Evolutionary conservation across 1,140 invertebrate species (phyloP), one percentile per base, ranked within the genome.

Genomic region (Thaumatotibia leucotreta): DNA sequence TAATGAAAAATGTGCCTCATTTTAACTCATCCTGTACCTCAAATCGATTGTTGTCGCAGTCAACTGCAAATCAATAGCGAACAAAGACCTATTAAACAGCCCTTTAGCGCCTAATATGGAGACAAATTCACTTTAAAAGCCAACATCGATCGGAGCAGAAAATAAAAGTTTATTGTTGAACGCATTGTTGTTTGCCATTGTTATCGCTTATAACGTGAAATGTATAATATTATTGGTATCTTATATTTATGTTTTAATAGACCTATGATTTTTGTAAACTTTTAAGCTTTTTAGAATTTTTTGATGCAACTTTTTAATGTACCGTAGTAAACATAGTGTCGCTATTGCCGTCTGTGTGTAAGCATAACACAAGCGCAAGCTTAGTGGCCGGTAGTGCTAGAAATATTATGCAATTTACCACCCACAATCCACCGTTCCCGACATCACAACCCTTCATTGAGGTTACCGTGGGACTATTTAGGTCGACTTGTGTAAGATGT

Each of bases 71-170:
- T 78, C 72, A 78, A 76, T 78, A 50, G 68, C 9, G 33, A 67
- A 75, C 73, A 75, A 75, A 72, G 63, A 58, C 29, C 58, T 24
- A 63, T 70, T 68, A 61, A 62, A 62, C 24, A 23, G 31, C 79
- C 81, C 74, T 84, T 80, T 82, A 85, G 75, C 67, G 72, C 76
- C 82, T 73, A 77, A 85, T 82, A 79, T 82, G 74, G 75, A 86
- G 86, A 89, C 83, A 89, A 87, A 86, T 89, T 89, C 77, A 69
- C 74, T 78, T 82, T 84, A 81, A 83, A 85, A 73, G 69, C 70
- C 75, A 76, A 80, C 75, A 76, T 68, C 23, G 52, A 58, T 77
- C 65, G 70, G 65, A 65, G 39, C 72, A 64, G 70, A 64, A 69
- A 71, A 68, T 70, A 39, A 35, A 61, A 49, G 23, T 52, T 61